A percentile compares a stretch with the other conserved stretches of the same genome.
Evolutionary conservation across 2,113 vertebrate genomes (phyloP).

Genomic region (Parus major): DNA sequence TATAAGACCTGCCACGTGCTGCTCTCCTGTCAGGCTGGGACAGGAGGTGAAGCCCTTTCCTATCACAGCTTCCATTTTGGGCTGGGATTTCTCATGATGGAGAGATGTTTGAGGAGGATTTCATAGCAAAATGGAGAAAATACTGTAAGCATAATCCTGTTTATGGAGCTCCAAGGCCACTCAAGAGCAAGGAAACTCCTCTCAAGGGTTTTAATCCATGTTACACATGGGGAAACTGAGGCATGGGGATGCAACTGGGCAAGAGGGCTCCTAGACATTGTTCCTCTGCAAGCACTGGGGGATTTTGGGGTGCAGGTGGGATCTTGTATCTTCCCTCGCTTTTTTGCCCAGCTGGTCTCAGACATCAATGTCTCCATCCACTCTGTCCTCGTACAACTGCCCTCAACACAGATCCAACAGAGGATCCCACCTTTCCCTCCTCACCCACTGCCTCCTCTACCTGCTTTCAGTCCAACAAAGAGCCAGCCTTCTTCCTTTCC

Average conservation of each 20-base stretch:
- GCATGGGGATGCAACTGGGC: background rate
- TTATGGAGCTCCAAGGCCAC: background rate
- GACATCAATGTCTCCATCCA: background rate
- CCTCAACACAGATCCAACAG: background rate
- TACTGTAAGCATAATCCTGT: rapidly evolving
- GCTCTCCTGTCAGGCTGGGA: background rate
- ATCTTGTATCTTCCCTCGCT: background rate
- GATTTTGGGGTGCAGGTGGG: background rate
- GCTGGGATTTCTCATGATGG: background rate
- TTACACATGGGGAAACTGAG: background rate
- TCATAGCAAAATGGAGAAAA: background rate
- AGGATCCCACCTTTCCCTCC: background rate
- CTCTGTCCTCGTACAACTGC: rapidly evolving
- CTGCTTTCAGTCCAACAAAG: background rate
- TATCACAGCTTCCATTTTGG: background rate
- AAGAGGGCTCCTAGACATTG: background rate
- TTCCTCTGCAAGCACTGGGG: background rate
- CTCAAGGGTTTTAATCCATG: background rate
- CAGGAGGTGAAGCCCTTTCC: background rate
- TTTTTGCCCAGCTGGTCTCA: background rate
- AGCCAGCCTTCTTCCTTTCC: background rate
- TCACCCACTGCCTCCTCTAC: background rate
- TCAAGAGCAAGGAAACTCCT: background rate
- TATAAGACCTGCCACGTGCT: background rate
- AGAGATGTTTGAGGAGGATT: background rate